Conservation (phyloP, 1,140 invertebrate species). For the Eriosoma lanigerum region DNA sequence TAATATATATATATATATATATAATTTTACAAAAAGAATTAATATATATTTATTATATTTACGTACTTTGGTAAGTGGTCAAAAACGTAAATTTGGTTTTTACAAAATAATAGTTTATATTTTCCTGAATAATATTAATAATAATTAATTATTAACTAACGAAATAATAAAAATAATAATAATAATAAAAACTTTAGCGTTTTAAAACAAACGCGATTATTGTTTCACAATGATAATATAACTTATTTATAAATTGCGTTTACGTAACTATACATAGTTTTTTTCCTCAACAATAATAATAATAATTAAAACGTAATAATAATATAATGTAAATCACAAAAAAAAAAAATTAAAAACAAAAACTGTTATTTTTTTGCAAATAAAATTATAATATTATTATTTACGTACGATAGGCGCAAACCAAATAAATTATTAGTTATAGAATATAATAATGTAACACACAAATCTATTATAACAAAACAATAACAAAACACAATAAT, state of each 20-base stretch:
- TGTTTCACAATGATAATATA: too few species aligned
- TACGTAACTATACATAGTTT: not conserved
- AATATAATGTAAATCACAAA: not conserved
- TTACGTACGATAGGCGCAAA: not conserved
- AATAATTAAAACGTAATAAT: not conserved
- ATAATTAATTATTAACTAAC: too few species aligned
- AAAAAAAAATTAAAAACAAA: too few species aligned
- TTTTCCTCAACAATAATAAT: not conserved
- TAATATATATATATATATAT: not conserved
- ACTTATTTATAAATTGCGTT: too few species aligned
- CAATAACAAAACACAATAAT: conserved; percentile 46
- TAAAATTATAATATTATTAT: too few species aligned
- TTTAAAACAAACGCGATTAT: conserved; percentile 12
- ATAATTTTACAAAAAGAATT: conserved; percentile 36
- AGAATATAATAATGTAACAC: conserved; percentile 32
- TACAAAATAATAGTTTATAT: conserved; percentile 28
- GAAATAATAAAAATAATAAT: not conserved
- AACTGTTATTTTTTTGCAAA: too few species aligned
- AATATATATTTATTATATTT: not conserved
- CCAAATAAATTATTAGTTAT: conserved; percentile 34
- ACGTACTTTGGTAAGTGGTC: conserved; percentile 32
- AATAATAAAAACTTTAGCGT: not conserved
- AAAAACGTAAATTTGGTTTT: conserved; percentile 15
- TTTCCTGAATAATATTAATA: too few species aligned
- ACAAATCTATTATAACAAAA: conserved; percentile 47